Conservation (phyloP, 2,888 invertebrate species). For the Chrysodeixis includens region DNA sequence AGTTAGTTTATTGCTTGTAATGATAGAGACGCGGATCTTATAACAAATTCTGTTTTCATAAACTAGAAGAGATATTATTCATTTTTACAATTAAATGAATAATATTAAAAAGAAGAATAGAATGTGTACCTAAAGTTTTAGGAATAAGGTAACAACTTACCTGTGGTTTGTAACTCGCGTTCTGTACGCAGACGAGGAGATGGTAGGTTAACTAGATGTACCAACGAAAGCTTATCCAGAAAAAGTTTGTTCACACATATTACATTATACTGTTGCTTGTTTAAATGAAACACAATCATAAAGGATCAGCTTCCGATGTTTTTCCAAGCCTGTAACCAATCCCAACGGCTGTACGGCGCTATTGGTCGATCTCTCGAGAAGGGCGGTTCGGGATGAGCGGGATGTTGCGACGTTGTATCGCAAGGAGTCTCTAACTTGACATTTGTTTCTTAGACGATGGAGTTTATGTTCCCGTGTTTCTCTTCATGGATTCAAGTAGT, state of each 20-base stretch:
- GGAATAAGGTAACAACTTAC: too few species aligned
- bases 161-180: too few species aligned
- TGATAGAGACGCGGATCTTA: too few species aligned
- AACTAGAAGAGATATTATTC: too few species aligned
- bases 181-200: too few species aligned
- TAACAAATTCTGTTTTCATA: too few species aligned
- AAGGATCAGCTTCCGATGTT: slow-evolving; percentile 77
- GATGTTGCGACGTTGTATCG: slow-evolving; percentile 69
- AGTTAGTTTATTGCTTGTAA: too few species aligned
- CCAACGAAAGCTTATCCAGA: neutral
- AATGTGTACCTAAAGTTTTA: too few species aligned
- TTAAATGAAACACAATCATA: slow-evolving; percentile 77
- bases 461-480: slow-evolving; percentile 70
- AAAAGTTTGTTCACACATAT: slow-evolving; percentile 17
- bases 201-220: too few species aligned
- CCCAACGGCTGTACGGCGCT: slow-evolving; percentile 60
- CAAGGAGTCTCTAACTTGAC: slow-evolving; percentile 63
- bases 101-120: too few species aligned
- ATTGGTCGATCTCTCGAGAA: slow-evolving; percentile 72
- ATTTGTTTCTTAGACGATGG: slow-evolving; percentile 69
- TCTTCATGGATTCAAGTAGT: slow-evolving; percentile 62
- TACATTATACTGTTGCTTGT: slow-evolving; percentile 62
- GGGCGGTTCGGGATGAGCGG: slow-evolving; percentile 79
- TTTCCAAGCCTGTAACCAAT: slow-evolving; percentile 83
- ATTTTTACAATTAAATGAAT: too few species aligned